Percentiles rank a stretch among this genome's conserved stretches.
phyloP scores from a whole-genome alignment of 2,888 invertebrate species.

The Mesochorus sp. region DNA sequence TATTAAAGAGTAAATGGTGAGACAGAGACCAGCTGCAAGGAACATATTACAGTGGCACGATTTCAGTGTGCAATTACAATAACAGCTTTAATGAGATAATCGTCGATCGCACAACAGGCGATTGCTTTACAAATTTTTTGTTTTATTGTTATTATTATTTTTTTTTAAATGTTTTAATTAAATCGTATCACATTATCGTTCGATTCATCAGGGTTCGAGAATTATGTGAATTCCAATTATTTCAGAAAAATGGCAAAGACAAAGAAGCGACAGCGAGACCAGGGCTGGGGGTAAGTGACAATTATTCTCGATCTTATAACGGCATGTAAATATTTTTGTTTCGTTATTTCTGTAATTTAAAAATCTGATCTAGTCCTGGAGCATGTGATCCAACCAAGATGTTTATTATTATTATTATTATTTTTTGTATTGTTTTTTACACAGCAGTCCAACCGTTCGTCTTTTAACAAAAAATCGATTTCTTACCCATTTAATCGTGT shows the following conservation, averaged over 20 bases:
- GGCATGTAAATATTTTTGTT: too few relatives aligned
- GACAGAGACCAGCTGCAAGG: background rate
- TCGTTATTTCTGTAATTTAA: too few relatives aligned
- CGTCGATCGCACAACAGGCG: background rate
- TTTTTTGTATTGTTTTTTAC: slow-evolving; percentile 7
- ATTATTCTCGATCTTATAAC: background rate
- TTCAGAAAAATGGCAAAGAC: slow-evolving; percentile 72
- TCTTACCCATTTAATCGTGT: background rate
- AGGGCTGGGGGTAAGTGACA: slow-evolving; percentile 50
- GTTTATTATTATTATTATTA: background rate
- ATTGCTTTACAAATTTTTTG: background rate
- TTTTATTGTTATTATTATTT: too few relatives aligned
- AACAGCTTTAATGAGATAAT: slow-evolving; percentile 1
- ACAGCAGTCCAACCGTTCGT: slow-evolving; percentile 3
- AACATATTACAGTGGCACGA: background rate
- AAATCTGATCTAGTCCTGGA: too few relatives aligned
- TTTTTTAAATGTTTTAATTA: background rate
- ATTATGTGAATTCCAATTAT: slow-evolving; percentile 49
- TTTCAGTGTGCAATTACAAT: slow-evolving; percentile 5
- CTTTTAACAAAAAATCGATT: slow-evolving; percentile 15
- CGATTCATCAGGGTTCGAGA: background rate
- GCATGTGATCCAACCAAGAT: background rate
- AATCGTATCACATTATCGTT: background rate
- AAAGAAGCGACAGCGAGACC: slow-evolving; percentile 64
- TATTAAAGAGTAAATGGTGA: slow-evolving; percentile 2